These are phyloP conservation scores for Palaemon carinicauda DNA, from an alignment of 1,140 invertebrate species.

Conservation along the genomic window DNA sequence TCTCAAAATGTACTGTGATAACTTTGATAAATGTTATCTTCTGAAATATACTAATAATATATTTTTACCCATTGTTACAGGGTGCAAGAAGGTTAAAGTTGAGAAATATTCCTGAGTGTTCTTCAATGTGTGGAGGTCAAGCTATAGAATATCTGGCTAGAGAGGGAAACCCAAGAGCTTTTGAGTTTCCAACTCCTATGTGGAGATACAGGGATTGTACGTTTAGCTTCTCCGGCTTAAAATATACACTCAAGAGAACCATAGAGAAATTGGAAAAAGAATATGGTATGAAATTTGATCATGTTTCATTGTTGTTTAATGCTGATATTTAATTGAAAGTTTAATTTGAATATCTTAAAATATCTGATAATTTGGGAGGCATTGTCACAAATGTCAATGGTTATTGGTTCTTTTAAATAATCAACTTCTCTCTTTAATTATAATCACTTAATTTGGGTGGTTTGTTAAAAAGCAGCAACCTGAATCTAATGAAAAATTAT, in stretches of 20 bases:
- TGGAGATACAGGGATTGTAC: conserved; percentile 75
- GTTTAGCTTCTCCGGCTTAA: conserved; percentile 85
- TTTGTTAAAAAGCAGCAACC: no score
- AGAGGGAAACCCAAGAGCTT: conserved; percentile 75
- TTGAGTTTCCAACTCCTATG: conserved; percentile 74
- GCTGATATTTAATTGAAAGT: no score
- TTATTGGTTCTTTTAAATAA: no score
- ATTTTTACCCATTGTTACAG: neutral
- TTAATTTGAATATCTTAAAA: no score
- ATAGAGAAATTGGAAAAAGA: conserved; percentile 72
- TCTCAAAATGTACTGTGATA: neutral
- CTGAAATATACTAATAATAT: neutral
- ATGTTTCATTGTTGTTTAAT: neutral
- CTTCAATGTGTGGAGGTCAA: conserved; percentile 78
- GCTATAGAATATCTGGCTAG: conserved; percentile 84
- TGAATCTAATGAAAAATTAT: no score
- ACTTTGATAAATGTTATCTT: neutral
- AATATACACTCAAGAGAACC: conserved; percentile 67
- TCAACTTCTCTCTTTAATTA: no score
- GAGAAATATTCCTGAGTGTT: conserved; percentile 79
- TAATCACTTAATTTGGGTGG: no score
- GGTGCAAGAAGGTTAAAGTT: conserved; percentile 83
- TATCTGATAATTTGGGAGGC: no score
- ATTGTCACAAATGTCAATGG: no score
- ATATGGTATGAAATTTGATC: conserved; percentile 66